phyloP scores from a whole-genome alignment of 2,113 vertebrate genomes.

The Uropsilus gracilis region DNA sequence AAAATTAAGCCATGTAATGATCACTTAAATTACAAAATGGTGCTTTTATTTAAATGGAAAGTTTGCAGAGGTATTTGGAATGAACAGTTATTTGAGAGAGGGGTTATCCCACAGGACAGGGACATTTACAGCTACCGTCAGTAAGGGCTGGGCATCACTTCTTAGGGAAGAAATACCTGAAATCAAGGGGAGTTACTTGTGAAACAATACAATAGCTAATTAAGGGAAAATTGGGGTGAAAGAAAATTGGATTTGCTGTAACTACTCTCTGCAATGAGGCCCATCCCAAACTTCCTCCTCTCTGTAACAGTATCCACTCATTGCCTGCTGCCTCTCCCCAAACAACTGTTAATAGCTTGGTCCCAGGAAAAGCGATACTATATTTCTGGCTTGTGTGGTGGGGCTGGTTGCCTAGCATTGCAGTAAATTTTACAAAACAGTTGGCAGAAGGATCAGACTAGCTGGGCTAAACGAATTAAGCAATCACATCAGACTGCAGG shows the following conservation, averaged over 20 bases:
- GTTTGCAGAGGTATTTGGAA: background rate
- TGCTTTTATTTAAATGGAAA: background rate
- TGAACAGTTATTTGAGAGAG: background rate
- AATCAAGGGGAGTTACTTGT: background rate
- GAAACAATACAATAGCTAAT: background rate
- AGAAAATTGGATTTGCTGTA: slow-evolving; percentile 40
- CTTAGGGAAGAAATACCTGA: background rate
- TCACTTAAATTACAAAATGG: background rate
- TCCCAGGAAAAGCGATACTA: slow-evolving; percentile 88
- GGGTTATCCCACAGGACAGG: background rate
- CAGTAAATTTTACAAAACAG: slow-evolving; percentile 85
- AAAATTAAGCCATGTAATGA: background rate
- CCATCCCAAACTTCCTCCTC: slow-evolving; percentile 29
- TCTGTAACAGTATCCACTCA: slow-evolving; percentile 81
- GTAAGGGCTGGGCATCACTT: background rate
- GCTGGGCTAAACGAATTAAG: slow-evolving; percentile 90
- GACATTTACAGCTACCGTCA: background rate
- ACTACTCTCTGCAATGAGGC: background rate
- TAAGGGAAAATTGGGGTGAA: background rate
- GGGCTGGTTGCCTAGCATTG: slow-evolving; percentile 85
- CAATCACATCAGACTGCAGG: slow-evolving; percentile 88
- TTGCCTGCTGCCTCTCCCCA: slow-evolving; percentile 73
- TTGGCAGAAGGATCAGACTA: slow-evolving; percentile 86
- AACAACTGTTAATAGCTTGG: slow-evolving; percentile 89
- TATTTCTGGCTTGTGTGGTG: slow-evolving; percentile 83